Conservation (phyloP, 2,113 vertebrate species). For the Cheirogaleus medius region DNA sequence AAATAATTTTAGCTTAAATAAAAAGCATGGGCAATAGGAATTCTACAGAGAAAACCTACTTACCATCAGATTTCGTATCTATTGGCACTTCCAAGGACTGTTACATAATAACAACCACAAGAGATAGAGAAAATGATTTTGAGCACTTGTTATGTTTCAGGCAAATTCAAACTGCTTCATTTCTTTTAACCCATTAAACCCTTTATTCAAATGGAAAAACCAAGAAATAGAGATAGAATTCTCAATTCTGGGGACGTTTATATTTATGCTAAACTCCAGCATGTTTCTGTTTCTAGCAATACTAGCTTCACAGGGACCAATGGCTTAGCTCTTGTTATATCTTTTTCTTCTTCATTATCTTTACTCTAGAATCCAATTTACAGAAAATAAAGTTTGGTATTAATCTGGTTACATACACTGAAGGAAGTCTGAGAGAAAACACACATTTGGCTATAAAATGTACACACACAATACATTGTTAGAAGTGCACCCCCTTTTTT, state of each 20-base stretch:
- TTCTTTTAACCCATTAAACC: not conserved
- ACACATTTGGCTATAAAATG: conserved; percentile 33
- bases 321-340: not conserved
- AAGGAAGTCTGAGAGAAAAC: conserved; percentile 48
- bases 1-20: not conserved
- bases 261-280: not conserved
- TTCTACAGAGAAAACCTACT: not conserved
- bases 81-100: not conserved
- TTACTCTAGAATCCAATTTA: conserved; percentile 17
- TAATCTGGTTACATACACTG: conserved; percentile 56
- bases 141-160: not conserved
- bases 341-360: conserved; percentile 10
- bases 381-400: conserved; percentile 39
- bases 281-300: not conserved
- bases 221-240: not conserved
- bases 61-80: not conserved
- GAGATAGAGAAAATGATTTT: not conserved
- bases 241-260: not conserved
- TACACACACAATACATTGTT: conserved; percentile 37
- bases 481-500: conserved; percentile 65
- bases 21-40: not conserved
- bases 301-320: not conserved
- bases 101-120: not conserved
- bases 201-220: not conserved
- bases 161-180: not conserved